Evolutionary conservation across 2,113 vertebrate genomes (phyloP).

Genomic region (Artemisiospiza belli): DNA sequence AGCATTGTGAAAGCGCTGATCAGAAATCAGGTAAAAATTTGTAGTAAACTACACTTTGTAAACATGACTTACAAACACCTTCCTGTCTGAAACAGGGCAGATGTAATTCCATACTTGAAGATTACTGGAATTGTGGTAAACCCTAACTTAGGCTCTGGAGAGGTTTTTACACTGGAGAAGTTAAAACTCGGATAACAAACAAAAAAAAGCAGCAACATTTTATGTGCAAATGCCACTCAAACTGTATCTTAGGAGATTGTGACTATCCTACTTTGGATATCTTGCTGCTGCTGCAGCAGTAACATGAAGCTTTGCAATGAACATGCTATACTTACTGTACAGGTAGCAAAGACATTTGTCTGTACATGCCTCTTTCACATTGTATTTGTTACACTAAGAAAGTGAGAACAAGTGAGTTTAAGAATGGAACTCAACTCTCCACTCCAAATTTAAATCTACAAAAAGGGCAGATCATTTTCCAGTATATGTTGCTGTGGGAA

Average conservation of each 20-base stretch:
- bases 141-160: constrained; percentile 60
- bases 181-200: neutral
- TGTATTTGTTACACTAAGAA: constrained; percentile 35
- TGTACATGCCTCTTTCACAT: constrained; percentile 49
- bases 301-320: constrained; percentile 42
- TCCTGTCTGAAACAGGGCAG: constrained; percentile 48
- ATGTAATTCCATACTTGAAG: constrained; percentile 51
- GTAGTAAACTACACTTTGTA: constrained; percentile 42
- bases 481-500: constrained; percentile 33
- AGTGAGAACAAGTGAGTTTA: constrained; percentile 12
- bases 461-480: constrained; percentile 25
- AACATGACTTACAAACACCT: constrained; percentile 55
- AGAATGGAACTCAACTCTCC: constrained; percentile 26
- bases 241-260: constrained; percentile 18
- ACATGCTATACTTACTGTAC: constrained; percentile 44
- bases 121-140: constrained; percentile 46
- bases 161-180: constrained; percentile 29
- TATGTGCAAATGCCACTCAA: constrained; percentile 51
- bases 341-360: constrained; percentile 42
- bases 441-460: constrained; percentile 22
- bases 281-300: constrained; percentile 49
- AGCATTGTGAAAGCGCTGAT: constrained; percentile 52
- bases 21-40: constrained; percentile 53
- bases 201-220: constrained; percentile 30
- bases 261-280: constrained; percentile 14